Base-by-base conservation (phyloP, 2,797 vertebrate genomes). In the Rhinophrynus dorsalis region DNA sequence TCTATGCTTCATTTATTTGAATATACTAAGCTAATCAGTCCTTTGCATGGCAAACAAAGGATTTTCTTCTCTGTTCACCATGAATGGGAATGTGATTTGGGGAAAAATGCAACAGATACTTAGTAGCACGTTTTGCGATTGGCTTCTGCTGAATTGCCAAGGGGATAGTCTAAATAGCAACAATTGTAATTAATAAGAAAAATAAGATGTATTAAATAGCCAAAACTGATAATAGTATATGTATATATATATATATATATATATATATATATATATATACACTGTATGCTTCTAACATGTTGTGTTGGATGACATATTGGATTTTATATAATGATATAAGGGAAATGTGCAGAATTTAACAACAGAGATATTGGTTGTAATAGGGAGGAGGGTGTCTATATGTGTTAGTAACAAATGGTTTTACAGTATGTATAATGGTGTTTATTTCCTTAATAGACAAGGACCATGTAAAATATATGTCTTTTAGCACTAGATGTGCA, bases 71-170 rank as follows among this genome's bases (percentile, higher is more conserved):
- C 52, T 23, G 20, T 17, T 5, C 12, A n/a, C 23, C 32, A 50
- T 17, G 44, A 45, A 33, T 26, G 27, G 37, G 9, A 44, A 54
- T 60, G n/a, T n/a, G n/a, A 38, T 48, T 72, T 42, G 13, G 52
- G 7, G 3, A 20, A 52, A 67, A 73, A 73, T 73, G 70, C 70
- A 73, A 73, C 70, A 73, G 70, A 73, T 73, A 73, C 69, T 66
- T 66, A 45, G 55, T 54, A 33, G n/a, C 55, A 57, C 63, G 60
- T n/a, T 42, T 45, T 18, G 11, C 27, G 52, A 52, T 73, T 60
- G 37, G 62, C 55, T 45, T 44, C 50, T 48, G 27, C 18, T 54
- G 57, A 40, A 24, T 54, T 61, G 54, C 21, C 26, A 27, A 23
- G 21, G 47, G 54, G 26, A 73, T 59, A 42, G 37, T 1, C 17